Conservation (phyloP, 2,113 vertebrate genomes). For the Misgurnus mizolepis region DNA sequence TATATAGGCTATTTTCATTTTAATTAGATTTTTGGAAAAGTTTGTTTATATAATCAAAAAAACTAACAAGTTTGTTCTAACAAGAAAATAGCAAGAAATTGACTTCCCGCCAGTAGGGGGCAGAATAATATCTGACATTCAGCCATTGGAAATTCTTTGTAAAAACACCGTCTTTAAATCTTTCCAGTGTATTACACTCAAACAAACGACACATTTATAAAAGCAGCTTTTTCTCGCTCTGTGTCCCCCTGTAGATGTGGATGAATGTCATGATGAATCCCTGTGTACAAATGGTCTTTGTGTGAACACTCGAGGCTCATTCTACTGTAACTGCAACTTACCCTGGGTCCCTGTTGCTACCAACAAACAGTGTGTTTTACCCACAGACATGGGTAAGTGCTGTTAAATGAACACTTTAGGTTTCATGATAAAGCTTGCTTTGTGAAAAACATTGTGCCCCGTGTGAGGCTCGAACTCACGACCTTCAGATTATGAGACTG, state of each 20-base stretch:
- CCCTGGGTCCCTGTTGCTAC: slow-evolving; percentile 75
- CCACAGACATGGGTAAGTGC: slow-evolving; percentile 73
- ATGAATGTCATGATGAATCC: slow-evolving; percentile 88
- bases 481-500: slow-evolving; percentile 55
- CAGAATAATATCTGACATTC: slow-evolving; percentile 4
- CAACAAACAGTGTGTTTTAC: slow-evolving; percentile 81
- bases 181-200: background rate
- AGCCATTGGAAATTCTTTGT: background rate
- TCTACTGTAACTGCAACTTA: slow-evolving; percentile 81
- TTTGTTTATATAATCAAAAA: background rate
- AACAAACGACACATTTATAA: background rate
- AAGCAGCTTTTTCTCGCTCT: background rate
- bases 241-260: slow-evolving; percentile 76
- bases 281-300: slow-evolving; percentile 84
- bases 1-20: too few species aligned
- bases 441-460: background rate
- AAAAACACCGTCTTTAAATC: background rate
- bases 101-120: slow-evolving; percentile 17
- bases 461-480: slow-evolving; percentile 55
- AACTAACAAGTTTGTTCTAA: background rate
- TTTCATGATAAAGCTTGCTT: background rate
- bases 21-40: background rate
- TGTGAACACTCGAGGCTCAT: slow-evolving; percentile 85
- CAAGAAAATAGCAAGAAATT: too few species aligned
- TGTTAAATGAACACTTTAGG: background rate